A percentile compares a stretch with the other conserved stretches of the same genome.
Evolutionary conservation across 2,113 vertebrate genomes (phyloP).

Genomic region (Callospermophilus lateralis): DNA sequence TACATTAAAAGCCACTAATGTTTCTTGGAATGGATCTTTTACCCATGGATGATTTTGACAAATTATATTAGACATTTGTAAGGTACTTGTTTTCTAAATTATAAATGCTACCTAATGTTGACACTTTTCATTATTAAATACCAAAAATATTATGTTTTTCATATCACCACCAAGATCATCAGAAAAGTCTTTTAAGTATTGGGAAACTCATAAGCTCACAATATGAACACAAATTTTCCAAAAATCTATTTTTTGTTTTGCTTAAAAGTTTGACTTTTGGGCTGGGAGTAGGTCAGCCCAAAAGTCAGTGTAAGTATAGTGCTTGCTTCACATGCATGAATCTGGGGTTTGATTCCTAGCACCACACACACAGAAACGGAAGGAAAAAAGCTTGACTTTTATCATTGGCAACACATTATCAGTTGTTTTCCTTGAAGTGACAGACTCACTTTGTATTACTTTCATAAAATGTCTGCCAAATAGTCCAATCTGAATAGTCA

Average conservation of each 20-base stretch:
- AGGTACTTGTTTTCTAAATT: not conserved
- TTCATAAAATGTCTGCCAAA: not conserved
- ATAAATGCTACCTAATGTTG: not conserved
- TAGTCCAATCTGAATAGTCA: not conserved
- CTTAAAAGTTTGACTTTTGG: not conserved
- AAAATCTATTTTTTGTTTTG: not conserved
- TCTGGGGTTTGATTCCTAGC: not conserved
- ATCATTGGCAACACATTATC: not conserved
- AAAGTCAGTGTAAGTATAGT: too few relatives aligned
- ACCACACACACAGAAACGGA: not conserved
- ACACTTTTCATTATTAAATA: not conserved
- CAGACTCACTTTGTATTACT: not conserved
- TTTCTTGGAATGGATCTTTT: not conserved
- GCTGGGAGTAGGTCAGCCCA: not conserved
- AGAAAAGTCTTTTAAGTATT: not conserved
- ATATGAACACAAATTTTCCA: not conserved
- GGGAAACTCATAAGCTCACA: not conserved
- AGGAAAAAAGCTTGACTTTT: not conserved
- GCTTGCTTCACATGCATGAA: not conserved
- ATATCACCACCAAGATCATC: not conserved
- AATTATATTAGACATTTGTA: not conserved
- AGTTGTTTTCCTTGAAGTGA: conserved; percentile 34
- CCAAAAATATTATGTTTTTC: not conserved
- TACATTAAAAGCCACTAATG: not conserved
- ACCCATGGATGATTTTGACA: not conserved